Base-by-base conservation (phyloP, 1,140 invertebrate species). In the Antheraea mylitta region DNA sequence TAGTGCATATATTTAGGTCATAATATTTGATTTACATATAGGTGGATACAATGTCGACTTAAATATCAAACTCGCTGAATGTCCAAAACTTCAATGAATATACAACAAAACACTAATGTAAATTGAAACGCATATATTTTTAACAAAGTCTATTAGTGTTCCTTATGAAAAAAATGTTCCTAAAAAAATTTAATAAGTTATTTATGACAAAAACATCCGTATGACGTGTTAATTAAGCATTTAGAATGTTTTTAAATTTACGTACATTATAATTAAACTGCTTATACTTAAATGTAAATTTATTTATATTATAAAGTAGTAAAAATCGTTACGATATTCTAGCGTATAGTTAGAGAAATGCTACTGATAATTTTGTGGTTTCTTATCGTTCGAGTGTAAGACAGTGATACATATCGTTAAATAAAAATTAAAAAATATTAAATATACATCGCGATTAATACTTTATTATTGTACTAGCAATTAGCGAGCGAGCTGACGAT, bases 1-100 rank as follows among this genome's bases (percentile, higher is more conserved):
- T 86, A 82, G 83, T 84, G 85, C 80, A 76, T 71, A 67, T 68
- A 71, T 69, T 80, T 86, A 89, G 85, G 87, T 79, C 81, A 82
- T 59, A 64, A 63, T 60, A 74, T 68, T 77, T 78, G 77, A 74
- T 77, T 30, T 61, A 69, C 70, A 71, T 66, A 58, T 53, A 66
- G 66, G n/a, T 72, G 75, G 70, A 71, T 53, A 13, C 16, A 16
- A 53, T 53, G 16, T 79, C 65, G 67, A 65, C 71, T 72, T 75
- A 64, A 59, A 70, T 70, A 69, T 63, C 64, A 68, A 71, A 69
- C 69, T 74, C 77, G 74, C 45, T 59, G 19, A 72, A 69, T 72
- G 71, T 58, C n/a, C 69, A 69, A 58, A 10, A 62, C 22, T 37
- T 68, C 64, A 60, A 36, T 30, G 19, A 61, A 30, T 36, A 53